These are phyloP conservation scores for Heterotilapia buettikoferi DNA, from an alignment of 2,113 vertebrate genomes.

Conservation along the genomic window DNA sequence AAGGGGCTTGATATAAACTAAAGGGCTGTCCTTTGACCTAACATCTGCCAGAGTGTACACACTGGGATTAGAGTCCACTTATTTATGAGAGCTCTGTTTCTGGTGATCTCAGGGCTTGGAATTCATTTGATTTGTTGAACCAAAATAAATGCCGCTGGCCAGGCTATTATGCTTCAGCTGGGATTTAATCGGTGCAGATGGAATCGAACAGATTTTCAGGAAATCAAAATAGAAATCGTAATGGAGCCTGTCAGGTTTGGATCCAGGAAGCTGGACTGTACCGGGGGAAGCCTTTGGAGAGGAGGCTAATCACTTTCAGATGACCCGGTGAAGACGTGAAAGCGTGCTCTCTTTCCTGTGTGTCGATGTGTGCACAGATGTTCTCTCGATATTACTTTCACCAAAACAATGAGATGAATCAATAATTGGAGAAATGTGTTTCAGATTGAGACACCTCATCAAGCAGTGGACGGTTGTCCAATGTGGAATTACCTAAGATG, in stretches of 20 bases:
- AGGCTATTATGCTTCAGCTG: constrained; percentile 43
- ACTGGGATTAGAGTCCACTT: constrained; percentile 8
- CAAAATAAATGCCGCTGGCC: constrained; percentile 54
- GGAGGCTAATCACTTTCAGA: constrained; percentile 73
- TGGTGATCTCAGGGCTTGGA: constrained; percentile 51
- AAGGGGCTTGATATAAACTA: not conserved
- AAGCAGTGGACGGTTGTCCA: not conserved
- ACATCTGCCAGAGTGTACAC: constrained; percentile 28
- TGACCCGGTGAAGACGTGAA: constrained; percentile 64
- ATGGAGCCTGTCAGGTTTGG: constrained; percentile 59
- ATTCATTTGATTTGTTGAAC: constrained; percentile 54
- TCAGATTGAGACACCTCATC: not conserved
- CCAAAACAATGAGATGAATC: constrained; percentile 31
- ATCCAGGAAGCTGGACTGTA: constrained; percentile 24
- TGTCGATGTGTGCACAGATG: not conserved
- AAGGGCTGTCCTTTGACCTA: constrained; percentile 10
- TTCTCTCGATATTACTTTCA: not conserved
- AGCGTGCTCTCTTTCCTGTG: not conserved
- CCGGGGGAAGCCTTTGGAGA: constrained; percentile 37
- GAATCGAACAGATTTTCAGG: constrained; percentile 46
- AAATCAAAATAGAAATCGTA: constrained; percentile 62
- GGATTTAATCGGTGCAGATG: constrained; percentile 50
- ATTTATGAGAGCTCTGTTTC: constrained; percentile 47
- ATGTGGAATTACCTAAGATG: not conserved
- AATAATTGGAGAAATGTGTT: constrained; percentile 40